Evolutionary conservation across 2,888 invertebrate species (phyloP), one percentile per base, ranked within the genome.

Genomic region (Callinectes sapidus): DNA sequence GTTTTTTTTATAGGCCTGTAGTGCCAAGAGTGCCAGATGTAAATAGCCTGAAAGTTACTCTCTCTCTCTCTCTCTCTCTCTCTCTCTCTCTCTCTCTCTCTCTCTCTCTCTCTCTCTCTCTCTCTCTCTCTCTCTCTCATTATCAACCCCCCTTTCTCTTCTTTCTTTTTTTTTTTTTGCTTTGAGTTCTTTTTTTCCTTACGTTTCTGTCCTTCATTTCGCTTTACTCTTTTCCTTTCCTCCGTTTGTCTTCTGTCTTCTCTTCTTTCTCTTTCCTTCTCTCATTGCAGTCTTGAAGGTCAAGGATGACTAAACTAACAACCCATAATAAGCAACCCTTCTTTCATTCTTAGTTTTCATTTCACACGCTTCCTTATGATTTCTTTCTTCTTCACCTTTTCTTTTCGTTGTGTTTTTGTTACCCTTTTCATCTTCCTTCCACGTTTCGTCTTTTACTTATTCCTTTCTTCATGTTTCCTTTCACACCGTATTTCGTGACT

Each of bases 61-160:
- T 28, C n/a, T 87, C 48, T 87, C 87, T 87, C 87, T 87, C 48
- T 54, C 48, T 54, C 42, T 87, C 87, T 87, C 87, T 87, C 87
- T 54, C 54, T 87, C 42, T 87, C 54, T 87, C 54, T 71, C 71
- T 71, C 71, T 71, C 71, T 71, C 71, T 71, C 71, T 71, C 86
- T 42, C 86, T 87, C 48, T 87, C n/a, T 87, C 48, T 87, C 32
- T 87, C 32, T 87, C 28, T 87, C 48, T 48, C 42, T 87, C 87
- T 48, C 42, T 87, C 48, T 87, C 87, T 87, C 87, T 87, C 48
- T 28, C n/a, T n/a, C n/a, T 87, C 18, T 87, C 42, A 16, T 39
- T 18, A 6, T 86, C 35, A 39, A 23, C 39, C 42, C 3, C 16
- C 14, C 55, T 14, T 14, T 18, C 14, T 55, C 18, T 13, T 55